A percentile compares a stretch with the other conserved stretches of the same genome.
Conservation (phyloP, 2,797 vertebrate genomes). For the Clarias platycephalus region DNA sequence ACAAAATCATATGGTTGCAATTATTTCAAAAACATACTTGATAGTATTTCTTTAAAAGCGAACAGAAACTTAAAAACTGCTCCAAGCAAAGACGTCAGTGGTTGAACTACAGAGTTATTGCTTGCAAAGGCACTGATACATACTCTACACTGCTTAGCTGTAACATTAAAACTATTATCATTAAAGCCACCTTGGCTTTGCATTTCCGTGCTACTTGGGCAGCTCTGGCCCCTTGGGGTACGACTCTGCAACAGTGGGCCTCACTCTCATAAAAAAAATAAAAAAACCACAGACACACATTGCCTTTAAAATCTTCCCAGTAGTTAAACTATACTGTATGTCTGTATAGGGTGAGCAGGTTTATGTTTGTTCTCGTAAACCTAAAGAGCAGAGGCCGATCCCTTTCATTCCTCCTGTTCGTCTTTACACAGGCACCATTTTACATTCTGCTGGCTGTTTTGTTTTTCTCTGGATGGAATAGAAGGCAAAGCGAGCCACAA, state of each 20-base stretch:
- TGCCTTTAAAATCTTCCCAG: neutral
- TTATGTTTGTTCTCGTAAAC: neutral
- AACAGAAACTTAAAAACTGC: neutral
- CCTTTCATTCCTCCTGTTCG: neutral
- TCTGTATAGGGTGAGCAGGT: neutral
- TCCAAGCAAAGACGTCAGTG: neutral
- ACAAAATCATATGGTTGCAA: neutral
- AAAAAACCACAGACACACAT: neutral
- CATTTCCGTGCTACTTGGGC: no score
- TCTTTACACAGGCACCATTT: constrained; percentile 47
- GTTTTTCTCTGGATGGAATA: constrained; percentile 60
- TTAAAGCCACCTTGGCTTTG: no score
- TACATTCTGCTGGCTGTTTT: constrained; percentile 64
- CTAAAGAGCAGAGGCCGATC: neutral
- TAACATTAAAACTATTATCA: no score
- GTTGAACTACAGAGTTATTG: neutral
- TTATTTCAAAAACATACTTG: neutral
- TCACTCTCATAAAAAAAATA: neutral
- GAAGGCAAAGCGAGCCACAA: constrained; percentile 52
- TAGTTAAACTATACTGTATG: neutral
- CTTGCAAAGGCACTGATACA: neutral
- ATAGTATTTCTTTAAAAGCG: neutral
- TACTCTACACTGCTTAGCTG: neutral
- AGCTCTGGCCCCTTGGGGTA: no score
- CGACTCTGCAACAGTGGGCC: no score